A percentile compares a stretch with the other conserved stretches of the same genome.
These are phyloP conservation scores for Zaprionus tsacasi DNA, from an alignment of 1,140 invertebrate species.

Conservation along the genomic window DNA sequence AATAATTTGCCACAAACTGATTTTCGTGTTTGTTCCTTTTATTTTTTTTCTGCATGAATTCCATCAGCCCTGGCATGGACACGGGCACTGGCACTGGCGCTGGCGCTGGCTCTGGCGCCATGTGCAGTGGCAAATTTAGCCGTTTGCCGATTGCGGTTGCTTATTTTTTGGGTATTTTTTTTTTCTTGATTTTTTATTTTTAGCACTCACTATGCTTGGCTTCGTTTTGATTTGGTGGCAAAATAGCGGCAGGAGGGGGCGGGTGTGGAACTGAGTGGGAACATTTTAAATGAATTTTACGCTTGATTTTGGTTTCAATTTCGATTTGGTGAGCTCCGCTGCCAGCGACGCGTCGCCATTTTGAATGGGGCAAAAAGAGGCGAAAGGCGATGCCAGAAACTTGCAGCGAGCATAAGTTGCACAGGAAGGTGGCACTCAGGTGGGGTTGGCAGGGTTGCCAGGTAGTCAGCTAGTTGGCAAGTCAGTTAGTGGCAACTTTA, in stretches of 20 bases:
- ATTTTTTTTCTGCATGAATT: background rate
- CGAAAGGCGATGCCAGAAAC: conserved; percentile 46
- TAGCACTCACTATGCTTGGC: conserved; percentile 41
- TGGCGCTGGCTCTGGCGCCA: background rate
- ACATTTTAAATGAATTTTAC: conserved; percentile 78
- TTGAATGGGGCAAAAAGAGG: background rate
- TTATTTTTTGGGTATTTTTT: conserved; percentile 47
- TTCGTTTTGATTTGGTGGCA: conserved; percentile 1
- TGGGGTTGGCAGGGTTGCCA: background rate
- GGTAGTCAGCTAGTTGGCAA: conserved; percentile 37
- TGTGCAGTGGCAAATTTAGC: conserved; percentile 8
- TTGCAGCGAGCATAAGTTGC: conserved; percentile 70
- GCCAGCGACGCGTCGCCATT: conserved; percentile 29
- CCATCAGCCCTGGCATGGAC: conserved; percentile 46
- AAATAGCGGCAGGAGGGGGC: background rate
- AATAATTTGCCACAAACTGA: background rate
- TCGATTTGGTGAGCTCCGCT: conserved; percentile 56
- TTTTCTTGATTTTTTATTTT: conserved; percentile 36
- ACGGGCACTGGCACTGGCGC: no score
- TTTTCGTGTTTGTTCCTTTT: conserved; percentile 1
- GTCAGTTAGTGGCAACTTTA: conserved; percentile 65
- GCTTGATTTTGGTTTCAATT: conserved; percentile 79
- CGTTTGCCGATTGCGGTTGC: conserved; percentile 4
- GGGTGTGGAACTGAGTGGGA: conserved; percentile 17
- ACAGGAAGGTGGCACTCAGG: conserved; percentile 15